Base-by-base conservation (phyloP, 1,140 invertebrate genomes). In the Camponotus pennsylvanicus region DNA sequence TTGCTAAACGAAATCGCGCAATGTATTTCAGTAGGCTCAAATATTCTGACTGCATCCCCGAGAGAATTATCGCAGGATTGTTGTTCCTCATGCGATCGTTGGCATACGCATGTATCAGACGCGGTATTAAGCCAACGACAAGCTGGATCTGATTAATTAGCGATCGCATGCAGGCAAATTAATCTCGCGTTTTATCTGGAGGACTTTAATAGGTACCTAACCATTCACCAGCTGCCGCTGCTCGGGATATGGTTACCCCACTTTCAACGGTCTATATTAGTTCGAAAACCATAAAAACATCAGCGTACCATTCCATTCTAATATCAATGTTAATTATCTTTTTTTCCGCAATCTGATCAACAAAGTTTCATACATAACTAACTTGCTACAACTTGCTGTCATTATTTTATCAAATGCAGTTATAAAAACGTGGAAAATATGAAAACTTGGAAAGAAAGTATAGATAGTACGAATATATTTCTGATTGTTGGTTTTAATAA, bases 91-190 rank as follows among this genome's bases (percentile, higher is more conserved):
- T 61, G 55, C 45, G 57, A 85, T 71, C 64, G 69, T 78, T 69
- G 40, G 34, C 70, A 64, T 42, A 70, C 83, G 83, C 59, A 45
- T 55, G 52, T 40, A 79, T 79, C 86, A 84, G 63, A 55, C 42
- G 63, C 8, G 73, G 18, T 64, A 67, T 55, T 64, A 66, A 78
- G 75, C 88, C 66, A 80, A 57, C 57, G 89, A 90, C 79, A 83
- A 83, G 87, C 88, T 90, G 79, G 88, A 88, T 90, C 89, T 90
- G 88, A 90, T 90, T 89, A 91, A 91, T 91, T 91, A 91, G 87
- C 78, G 79, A 88, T 88, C 89, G 84, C 73, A 90, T 88, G 89
- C 90, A 89, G 86, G 90, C 77, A 91, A 83, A 90, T 90, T 91
- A 91, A 91, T 91, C 90, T 83, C 84, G 84, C 83, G 83, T 76